Evolutionary conservation across 2,113 vertebrate genomes (phyloP).

Genomic region (Dasyurus viverrinus): DNA sequence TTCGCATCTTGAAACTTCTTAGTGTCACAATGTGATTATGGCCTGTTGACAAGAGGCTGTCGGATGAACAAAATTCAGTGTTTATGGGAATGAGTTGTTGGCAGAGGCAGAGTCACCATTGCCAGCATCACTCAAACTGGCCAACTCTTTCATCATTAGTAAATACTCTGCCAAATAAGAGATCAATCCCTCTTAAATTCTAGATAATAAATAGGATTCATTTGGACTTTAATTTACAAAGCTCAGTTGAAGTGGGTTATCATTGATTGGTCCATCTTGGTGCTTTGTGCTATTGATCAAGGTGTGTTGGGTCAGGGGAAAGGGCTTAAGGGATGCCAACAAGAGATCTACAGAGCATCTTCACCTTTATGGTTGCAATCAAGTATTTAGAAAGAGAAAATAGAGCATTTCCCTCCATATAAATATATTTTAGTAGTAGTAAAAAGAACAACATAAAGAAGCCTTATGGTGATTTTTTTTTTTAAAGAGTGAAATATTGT

Average conservation of each 20-base stretch:
- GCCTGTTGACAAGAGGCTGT: conserved; percentile 48
- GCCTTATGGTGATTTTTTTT: conserved; percentile 7
- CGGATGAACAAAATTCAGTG: conserved; percentile 50
- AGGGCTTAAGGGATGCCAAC: conserved; percentile 46
- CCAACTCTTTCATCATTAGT: conserved; percentile 68
- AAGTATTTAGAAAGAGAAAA: background rate
- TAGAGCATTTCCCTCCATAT: background rate
- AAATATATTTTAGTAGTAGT: conserved; percentile 57
- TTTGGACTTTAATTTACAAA: conserved; percentile 61
- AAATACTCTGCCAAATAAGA: conserved; percentile 70
- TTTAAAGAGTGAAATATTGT: background rate
- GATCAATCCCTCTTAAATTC: conserved; percentile 65
- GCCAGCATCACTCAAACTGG: conserved; percentile 39
- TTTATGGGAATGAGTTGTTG: conserved; percentile 54
- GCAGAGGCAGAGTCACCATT: conserved; percentile 43
- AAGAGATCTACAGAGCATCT: conserved; percentile 3
- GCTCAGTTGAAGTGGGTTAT: conserved; percentile 54
- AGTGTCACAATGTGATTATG: conserved; percentile 52
- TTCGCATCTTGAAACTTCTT: conserved; percentile 59
- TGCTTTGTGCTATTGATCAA: conserved; percentile 55
- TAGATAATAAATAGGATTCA: conserved; percentile 74
- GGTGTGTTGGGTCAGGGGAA: conserved; percentile 43
- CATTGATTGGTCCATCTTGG: conserved; percentile 62
- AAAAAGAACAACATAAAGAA: background rate
- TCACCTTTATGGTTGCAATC: conserved; percentile 21